phyloP scores from a whole-genome alignment of 1,140 invertebrate species.

The Wasmannia auropunctata region DNA sequence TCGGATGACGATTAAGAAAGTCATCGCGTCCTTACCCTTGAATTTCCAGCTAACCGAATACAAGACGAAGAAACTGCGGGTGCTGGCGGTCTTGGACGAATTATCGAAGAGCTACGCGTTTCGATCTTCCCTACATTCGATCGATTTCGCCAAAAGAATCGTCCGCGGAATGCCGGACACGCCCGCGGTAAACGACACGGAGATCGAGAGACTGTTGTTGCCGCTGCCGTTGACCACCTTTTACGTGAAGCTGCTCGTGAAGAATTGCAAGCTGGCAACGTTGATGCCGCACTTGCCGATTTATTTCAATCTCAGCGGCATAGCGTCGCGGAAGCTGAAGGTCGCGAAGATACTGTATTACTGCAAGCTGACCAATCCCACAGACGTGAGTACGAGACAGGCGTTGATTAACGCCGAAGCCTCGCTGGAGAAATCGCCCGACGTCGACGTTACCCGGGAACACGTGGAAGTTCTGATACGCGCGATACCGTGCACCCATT shows the following conservation, averaged over 20 bases:
- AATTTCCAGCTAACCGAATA: constrained; percentile 41
- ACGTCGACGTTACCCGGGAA: constrained; percentile 12
- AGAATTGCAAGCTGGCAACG: neutral
- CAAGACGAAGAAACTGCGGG: constrained; percentile 36
- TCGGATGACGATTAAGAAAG: neutral
- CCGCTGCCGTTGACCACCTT: neutral
- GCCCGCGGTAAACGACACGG: constrained; percentile 29
- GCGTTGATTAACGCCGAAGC: neutral
- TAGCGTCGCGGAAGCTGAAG: constrained; percentile 29
- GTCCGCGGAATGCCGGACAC: constrained; percentile 39
- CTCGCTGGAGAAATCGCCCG: neutral
- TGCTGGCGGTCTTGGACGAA: constrained; percentile 35
- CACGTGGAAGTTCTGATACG: constrained; percentile 16
- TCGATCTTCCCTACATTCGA: neutral
- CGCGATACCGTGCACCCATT: constrained; percentile 35
- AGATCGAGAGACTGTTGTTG: constrained; percentile 27
- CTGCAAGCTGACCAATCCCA: constrained; percentile 22
- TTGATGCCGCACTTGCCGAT: constrained; percentile 43
- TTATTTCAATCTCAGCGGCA: constrained; percentile 21
- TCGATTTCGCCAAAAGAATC: constrained; percentile 16
- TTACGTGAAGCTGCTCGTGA: neutral
- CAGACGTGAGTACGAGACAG: constrained; percentile 4
- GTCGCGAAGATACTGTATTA: constrained; percentile 12
- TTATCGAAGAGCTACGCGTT: neutral
- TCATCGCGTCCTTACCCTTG: constrained; percentile 35